Conservation (phyloP, 2,113 vertebrate species). For the Phocoena sinus region DNA sequence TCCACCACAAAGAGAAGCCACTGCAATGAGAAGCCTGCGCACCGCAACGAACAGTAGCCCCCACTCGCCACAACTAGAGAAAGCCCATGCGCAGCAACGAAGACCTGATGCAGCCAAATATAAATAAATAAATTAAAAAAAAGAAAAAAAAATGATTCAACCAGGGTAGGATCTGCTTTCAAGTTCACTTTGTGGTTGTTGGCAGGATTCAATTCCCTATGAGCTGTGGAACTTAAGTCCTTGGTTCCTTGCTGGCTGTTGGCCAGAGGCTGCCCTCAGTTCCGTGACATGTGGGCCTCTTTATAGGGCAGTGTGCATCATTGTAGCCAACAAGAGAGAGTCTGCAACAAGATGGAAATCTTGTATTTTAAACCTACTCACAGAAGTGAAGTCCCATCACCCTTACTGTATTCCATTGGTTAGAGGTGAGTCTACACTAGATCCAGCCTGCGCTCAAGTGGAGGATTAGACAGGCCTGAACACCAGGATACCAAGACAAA, state of each 20-base stretch:
- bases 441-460: background rate
- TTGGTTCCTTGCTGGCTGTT: background rate
- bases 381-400: background rate
- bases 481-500: background rate
- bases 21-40: too few species aligned
- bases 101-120: too few species aligned
- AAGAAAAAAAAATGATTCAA: too few species aligned
- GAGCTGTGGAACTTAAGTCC: background rate
- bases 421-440: background rate
- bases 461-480: background rate
- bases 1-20: too few species aligned
- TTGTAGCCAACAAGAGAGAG: background rate
- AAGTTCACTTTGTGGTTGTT: background rate
- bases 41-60: too few species aligned
- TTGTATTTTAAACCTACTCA: background rate
- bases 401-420: background rate
- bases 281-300: background rate
- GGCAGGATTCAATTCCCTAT: background rate
- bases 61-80: too few species aligned
- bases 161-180: background rate
- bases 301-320: background rate
- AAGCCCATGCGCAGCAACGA: too few species aligned
- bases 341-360: background rate
- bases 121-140: too few species aligned
- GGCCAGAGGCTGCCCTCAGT: background rate